Evolutionary conservation across 2,888 invertebrate genomes (phyloP), one percentile per base, ranked within the genome.

Genomic region (Megalurothrips usitatus): DNA sequence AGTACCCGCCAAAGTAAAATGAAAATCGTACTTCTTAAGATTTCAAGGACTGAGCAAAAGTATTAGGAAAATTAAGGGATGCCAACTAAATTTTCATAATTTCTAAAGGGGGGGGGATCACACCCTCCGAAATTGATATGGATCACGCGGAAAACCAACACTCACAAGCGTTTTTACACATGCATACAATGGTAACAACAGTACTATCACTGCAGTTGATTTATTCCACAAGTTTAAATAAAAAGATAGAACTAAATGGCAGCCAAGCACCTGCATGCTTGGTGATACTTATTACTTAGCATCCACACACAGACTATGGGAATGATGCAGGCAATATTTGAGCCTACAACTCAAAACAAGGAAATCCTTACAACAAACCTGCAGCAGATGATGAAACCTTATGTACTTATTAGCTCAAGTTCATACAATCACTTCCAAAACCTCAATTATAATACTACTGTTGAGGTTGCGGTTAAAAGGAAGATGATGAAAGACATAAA

Each of bases 171-270:
- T 58, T 26, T 75, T 26, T 75, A 75, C 68, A 75, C 68, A 75
- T 75, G 68, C 68, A 75, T 23, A 75, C 26, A 75, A 75, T 11
- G 68, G 26, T 75, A 75, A 75, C 68, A 75, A 75, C 68, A 23
- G 11, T 26, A 58, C 58, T 14, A 19, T n/a, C 58, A 58, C 58
- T 58, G n/a, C 11, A 58, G 34, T 43, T 43, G 34, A 43, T 43
- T 58, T 17, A 19, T 75, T 75, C 23, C 23, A 23, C 68, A 75
- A 26, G 12, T 14, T 58, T 58, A 58, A 58, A 17, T 58, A 14
- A 1, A 14, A 17, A 75, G 8, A 26, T 75, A 26, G 26, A 75
- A 75, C 23, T 75, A 75, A 75, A 75, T 26, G 68, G 68, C 68
- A 75, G 68, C 26, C 68, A 26, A 26, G 26, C 23, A 43, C 6